phyloP scores from a whole-genome alignment of 2,113 vertebrate genomes.

The Cichladusa arquata region DNA sequence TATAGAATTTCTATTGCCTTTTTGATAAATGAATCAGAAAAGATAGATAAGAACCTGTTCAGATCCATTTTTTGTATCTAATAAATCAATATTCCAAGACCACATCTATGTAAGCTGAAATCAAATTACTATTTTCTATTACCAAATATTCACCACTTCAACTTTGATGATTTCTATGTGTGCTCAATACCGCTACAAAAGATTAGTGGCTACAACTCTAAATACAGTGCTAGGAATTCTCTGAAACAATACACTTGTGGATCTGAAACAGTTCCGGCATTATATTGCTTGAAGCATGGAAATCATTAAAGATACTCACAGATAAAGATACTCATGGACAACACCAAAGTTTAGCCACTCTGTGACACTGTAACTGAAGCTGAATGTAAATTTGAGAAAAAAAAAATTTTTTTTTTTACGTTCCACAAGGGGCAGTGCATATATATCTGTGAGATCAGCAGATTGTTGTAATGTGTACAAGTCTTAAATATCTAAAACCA shows the following conservation, averaged over 20 bases:
- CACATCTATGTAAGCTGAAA: not conserved
- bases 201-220: not conserved
- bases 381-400: not conserved
- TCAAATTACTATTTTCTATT: not conserved
- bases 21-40: not conserved
- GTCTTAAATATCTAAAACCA: not conserved
- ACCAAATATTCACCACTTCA: not conserved
- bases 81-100: not conserved
- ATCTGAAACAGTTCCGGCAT: not conserved
- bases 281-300: not conserved
- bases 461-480: not conserved
- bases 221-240: not conserved
- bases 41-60: not conserved
- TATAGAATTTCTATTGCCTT: not conserved
- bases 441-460: not conserved
- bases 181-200: not conserved
- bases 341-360: not conserved
- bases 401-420: not conserved
- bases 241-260: not conserved
- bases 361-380: not conserved
- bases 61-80: not conserved
- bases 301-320: not conserved
- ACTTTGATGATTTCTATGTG: not conserved
- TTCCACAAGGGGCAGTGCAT: not conserved
- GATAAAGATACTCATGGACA: not conserved